Percentiles rank a stretch among this genome's conserved stretches.
Evolutionary conservation across 2,888 invertebrate species (phyloP).

Genomic region (Brachyopa scutellaris): DNA sequence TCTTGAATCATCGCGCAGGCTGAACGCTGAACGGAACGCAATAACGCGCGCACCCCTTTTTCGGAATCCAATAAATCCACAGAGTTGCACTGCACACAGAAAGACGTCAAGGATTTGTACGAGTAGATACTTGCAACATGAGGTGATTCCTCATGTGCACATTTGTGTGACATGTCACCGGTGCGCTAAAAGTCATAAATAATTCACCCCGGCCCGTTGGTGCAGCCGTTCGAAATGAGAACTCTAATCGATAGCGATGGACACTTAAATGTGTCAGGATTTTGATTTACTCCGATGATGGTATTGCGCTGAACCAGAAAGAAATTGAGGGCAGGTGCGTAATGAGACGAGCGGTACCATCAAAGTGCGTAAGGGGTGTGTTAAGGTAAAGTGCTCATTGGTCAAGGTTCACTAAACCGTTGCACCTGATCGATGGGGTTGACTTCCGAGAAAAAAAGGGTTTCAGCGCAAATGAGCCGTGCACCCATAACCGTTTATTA

Average conservation of each 20-base stretch:
- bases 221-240: constrained; percentile 51
- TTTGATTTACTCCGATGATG: constrained; percentile 64
- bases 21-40: constrained; percentile 63
- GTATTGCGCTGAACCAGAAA: constrained; percentile 62
- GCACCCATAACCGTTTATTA: constrained; percentile 69
- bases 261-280: constrained; percentile 64
- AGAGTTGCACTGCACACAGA: constrained; percentile 17
- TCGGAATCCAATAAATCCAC: constrained; percentile 67
- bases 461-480: constrained; percentile 70
- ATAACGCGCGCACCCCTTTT: constrained; percentile 71
- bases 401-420: constrained; percentile 64
- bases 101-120: constrained; percentile 69
- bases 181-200: constrained; percentile 65
- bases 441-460: constrained; percentile 52
- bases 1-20: constrained; percentile 53
- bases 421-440: constrained; percentile 57
- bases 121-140: constrained; percentile 40
- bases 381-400: constrained; percentile 49
- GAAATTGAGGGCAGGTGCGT: constrained; percentile 63
- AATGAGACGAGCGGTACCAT: constrained; percentile 24
- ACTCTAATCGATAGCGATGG: constrained; percentile 58
- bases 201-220: neutral
- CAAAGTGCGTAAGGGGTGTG: constrained; percentile 59
- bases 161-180: constrained; percentile 69
- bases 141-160: constrained; percentile 70